Base-by-base conservation (phyloP, 53 echinoderm and acorn worm genomes). In the Echinometra lucunter region DNA sequence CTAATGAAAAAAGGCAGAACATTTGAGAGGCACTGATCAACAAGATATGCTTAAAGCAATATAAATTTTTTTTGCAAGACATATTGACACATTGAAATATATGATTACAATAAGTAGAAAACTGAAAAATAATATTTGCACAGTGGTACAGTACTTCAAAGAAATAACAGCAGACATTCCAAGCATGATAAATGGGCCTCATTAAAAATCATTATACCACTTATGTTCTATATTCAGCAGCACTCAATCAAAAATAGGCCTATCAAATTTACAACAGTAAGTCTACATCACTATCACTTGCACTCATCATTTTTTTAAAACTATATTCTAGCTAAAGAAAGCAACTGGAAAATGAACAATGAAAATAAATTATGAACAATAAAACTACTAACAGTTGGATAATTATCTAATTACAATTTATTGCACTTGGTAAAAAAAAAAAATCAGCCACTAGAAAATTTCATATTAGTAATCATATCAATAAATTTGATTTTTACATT, bases 381-480 rank as follows among this genome's bases (percentile, higher is more conserved):
- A 37, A 74, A 38, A 74, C 18, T 37, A 37, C 19, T 78, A 19
- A 78, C 78, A 78, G 21, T 19, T 17, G 21, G 17, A 78, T 4
- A 40, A 38, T 69, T 0, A 78, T 78, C 78, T n/a, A 42, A 42
- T 78, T 35, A 85, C 8, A 49, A 85, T 49, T 16, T 81, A 85
- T 85, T 85, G 85, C 85, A 85, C 85, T 85, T 85, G 47, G 81
- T 1, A 42, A 81, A 47, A 4, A 49, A 85, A 28, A 85, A n/a
- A 47, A n/a, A 2, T 85, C 85, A 85, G 85, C 53, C 85, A 17
- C 85, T n/a, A 49, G 13, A 4, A 53, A 53, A 53, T 53, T 1
- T 53, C 53, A 53, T 53, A 2, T 53, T 6, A 6, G n/a, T n/a
- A n/a, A n/a, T n/a, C n/a, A n/a, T n/a, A n/a, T n/a, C n/a, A n/a